A percentile compares a stretch with the other conserved stretches of the same genome.
Evolutionary conservation across 2,888 invertebrate genomes (phyloP).

Genomic region (Meandrusa payeni): DNA sequence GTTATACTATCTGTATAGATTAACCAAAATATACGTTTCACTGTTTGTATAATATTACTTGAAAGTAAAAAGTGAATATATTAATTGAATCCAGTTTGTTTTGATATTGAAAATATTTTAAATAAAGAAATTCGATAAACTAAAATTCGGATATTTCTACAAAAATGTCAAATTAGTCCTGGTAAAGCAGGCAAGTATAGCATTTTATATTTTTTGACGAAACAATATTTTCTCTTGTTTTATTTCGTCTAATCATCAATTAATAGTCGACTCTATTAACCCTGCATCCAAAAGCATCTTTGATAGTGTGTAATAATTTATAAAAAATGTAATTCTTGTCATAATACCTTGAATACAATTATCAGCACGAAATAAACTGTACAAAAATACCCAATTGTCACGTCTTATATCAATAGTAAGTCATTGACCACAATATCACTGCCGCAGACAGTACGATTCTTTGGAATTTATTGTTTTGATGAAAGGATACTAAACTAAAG

Average conservation of each 20-base stretch:
- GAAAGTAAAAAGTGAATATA: no score
- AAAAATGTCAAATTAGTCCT: no score
- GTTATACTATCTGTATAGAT: conserved; percentile 12
- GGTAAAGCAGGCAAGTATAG: not conserved
- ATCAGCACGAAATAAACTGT: not conserved
- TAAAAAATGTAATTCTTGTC: conserved; percentile 4
- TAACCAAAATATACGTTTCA: conserved; percentile 12
- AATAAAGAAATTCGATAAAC: not conserved
- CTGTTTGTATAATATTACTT: not conserved
- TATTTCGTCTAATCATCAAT: not conserved
- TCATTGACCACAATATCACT: conserved; percentile 14
- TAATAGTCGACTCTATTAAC: conserved; percentile 11
- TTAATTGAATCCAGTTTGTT: no score
- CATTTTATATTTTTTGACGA: no score
- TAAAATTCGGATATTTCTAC: no score
- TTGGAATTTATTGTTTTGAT: conserved; percentile 46
- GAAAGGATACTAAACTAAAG: conserved; percentile 27
- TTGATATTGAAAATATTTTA: not conserved
- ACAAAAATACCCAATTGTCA: not conserved
- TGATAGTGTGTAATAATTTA: conserved; percentile 2
- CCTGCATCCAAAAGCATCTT: conserved; percentile 20
- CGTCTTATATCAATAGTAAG: not conserved
- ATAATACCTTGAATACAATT: not conserved
- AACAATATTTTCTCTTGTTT: no score
- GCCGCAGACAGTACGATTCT: conserved; percentile 38